Conservation (phyloP, 1,140 invertebrate species). For the Dendrolimus kikuchii region DNA sequence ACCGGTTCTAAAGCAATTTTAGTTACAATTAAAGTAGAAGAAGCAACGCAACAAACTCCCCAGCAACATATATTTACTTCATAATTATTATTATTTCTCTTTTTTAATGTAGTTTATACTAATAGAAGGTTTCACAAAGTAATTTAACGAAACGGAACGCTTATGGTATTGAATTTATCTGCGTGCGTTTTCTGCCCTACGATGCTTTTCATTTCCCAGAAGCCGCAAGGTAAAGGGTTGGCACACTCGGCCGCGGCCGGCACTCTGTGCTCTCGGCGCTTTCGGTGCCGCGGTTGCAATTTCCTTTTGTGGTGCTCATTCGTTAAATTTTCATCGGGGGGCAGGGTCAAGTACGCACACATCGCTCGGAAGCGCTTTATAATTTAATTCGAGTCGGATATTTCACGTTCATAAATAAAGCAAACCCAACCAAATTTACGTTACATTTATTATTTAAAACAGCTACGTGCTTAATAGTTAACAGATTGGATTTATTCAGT, state of each 20-base stretch:
- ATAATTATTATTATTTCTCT: too few species aligned
- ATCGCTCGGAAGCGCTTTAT: slow-evolving; percentile 22
- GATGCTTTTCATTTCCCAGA: slow-evolving; percentile 17
- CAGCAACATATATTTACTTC: too few species aligned
- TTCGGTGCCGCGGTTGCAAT: slow-evolving; percentile 26
- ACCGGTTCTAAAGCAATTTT: too few species aligned
- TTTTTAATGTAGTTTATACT: too few species aligned
- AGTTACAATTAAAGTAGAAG: too few species aligned
- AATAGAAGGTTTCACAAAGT: too few species aligned
- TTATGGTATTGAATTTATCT: slow-evolving; percentile 16
- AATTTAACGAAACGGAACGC: too few species aligned
- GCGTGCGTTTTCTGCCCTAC: slow-evolving; percentile 9
- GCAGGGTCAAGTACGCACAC: slow-evolving; percentile 30
- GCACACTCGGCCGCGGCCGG: slow-evolving; percentile 7
- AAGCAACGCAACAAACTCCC: too few species aligned
- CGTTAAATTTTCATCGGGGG: slow-evolving; percentile 44
- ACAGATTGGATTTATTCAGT: not conserved
- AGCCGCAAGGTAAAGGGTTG: slow-evolving; percentile 25
- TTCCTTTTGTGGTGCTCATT: slow-evolving; percentile 40
- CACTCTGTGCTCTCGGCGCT: slow-evolving; percentile 1
- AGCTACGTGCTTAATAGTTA: not conserved
- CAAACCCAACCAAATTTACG: slow-evolving; percentile 29
- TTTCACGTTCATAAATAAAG: slow-evolving; percentile 35
- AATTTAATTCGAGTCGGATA: slow-evolving; percentile 35
- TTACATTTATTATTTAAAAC: slow-evolving; percentile 16